Evolutionary conservation across 2,888 invertebrate species (phyloP), one percentile per base, ranked within the genome.

Genomic region (Macrostomum cliftonense): DNA sequence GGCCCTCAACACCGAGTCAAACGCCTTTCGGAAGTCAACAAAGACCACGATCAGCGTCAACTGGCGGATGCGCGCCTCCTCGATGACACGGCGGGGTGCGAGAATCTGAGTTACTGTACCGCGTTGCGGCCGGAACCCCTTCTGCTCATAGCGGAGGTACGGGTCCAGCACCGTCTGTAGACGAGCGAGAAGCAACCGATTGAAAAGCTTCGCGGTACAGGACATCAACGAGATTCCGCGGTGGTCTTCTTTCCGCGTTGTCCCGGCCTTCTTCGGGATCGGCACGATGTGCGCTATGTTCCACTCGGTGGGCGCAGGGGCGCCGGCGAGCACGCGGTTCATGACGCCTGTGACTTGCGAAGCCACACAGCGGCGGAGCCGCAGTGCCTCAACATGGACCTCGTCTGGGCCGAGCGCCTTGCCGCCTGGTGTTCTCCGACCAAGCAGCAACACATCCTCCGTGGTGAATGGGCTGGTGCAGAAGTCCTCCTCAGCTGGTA

Each of bases 11-110:
- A 50, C 46, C 14, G 50, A 45, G 37, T 50, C 46, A 44, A 50
- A 50, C 14, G 46, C 46, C 36, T 50, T 50, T 46, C 46, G 45
- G 21, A 50, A 50, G 40, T 50, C 50, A 20, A 50, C 42, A 40
- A 50, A 50, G 16, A 50, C 16, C n/a, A 50, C 36, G 45, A 45
- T 45, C 36, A 45, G 13, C 37, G 37, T 38, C 11, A 36, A 45
- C 45, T 45, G 45, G 45, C 38, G 36, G 37, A 20, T 45, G 45
- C 37, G 37, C 38, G 45, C 38, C 36, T 45, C 45, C 38, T 21
- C 45, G 37, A 45, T 28, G 21, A 45, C 45, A 37, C 45, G 37
- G 37, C 45, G 16, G 36, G 36, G 45, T 17, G 45, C 45, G 16
- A 45, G 20, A 36, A 45, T 45, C 38, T 45, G 45, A 28, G 37